Base-by-base conservation (phyloP, 2,888 invertebrate genomes). In the Junonia oenone region DNA sequence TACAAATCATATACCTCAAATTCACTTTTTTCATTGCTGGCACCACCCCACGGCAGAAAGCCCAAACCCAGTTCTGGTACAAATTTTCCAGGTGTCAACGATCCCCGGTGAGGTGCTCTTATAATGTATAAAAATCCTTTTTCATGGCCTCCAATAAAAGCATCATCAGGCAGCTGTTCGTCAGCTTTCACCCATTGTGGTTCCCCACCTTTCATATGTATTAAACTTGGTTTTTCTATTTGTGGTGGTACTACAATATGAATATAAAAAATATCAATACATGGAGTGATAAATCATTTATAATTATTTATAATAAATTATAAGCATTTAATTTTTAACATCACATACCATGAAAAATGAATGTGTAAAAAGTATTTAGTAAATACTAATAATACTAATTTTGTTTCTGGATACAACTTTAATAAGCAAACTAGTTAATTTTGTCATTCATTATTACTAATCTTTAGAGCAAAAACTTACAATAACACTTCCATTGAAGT, bases 31-130 rank as follows among this genome's bases (percentile, higher is more conserved):
- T 91, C 91, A 69, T 95, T 93, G 66, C 95, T 94, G 11, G 78
- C 90, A 11, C 95, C 95, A 15, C 96, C 96, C 94, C 95, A 63
- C n/a, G 63, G 81, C 11, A 96, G 81, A 69, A 94, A 96, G 60
- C 93, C 93, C 0, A 92, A 87, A 8, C 93, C 93, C 69, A 95
- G 93, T 11, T 94, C 92, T 4, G 94, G 93, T 45, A 94, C 90
- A 63, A 94, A 91, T 78, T 96, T 96, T 19, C 97, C 97, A 48
- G 96, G 96, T 61, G 96, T 92, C 37, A 95, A 76, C n/a, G 93
- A 95, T 6, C 94, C 94, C 63, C 93, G 93, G 72, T 95, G 94
- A 15, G 81, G 79, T 2, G 94, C 94, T 68, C 96, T 91, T 13
- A 94, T 92, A 2, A 95, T 92, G 69, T 92, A 95, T 5, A 65